Conservation (phyloP, 2,888 invertebrate genomes). For the Marasmarcha lunaedactyla region DNA sequence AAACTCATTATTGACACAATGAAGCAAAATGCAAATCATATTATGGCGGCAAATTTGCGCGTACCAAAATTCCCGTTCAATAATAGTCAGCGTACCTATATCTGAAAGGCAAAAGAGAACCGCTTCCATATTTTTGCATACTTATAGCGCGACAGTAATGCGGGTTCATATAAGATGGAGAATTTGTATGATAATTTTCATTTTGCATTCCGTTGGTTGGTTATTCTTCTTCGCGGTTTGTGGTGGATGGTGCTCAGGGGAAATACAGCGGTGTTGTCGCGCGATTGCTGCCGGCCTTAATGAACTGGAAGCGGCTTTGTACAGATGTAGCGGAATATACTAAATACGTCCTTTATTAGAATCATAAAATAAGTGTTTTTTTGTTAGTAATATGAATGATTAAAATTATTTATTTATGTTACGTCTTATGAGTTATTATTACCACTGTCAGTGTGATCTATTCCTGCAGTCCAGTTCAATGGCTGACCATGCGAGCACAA, state of each 20-base stretch:
- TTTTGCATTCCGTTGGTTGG: constrained; percentile 63
- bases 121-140: constrained; percentile 62
- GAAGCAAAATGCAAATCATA: constrained; percentile 38
- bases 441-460: too few species aligned
- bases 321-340: too few species aligned
- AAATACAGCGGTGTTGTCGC: constrained; percentile 53
- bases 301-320: too few species aligned
- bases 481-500: too few species aligned
- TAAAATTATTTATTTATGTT: too few species aligned
- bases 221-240: constrained; percentile 56
- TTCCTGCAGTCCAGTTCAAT: too few species aligned
- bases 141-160: constrained; percentile 50
- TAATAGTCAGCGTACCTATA: constrained; percentile 27
- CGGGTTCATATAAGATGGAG: constrained; percentile 56
- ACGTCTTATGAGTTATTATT: too few species aligned
- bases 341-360: too few species aligned
- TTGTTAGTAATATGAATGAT: too few species aligned
- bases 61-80: constrained; percentile 28
- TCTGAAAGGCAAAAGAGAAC: constrained; percentile 42
- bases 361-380: too few species aligned
- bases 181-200: constrained; percentile 70
- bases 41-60: constrained; percentile 30
- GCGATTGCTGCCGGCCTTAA: constrained; percentile 27
- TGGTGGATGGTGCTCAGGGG: constrained; percentile 62
- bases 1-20: too few species aligned